Conservation (phyloP, 2,888 invertebrate species). For the Drosophila anomelani region DNA sequence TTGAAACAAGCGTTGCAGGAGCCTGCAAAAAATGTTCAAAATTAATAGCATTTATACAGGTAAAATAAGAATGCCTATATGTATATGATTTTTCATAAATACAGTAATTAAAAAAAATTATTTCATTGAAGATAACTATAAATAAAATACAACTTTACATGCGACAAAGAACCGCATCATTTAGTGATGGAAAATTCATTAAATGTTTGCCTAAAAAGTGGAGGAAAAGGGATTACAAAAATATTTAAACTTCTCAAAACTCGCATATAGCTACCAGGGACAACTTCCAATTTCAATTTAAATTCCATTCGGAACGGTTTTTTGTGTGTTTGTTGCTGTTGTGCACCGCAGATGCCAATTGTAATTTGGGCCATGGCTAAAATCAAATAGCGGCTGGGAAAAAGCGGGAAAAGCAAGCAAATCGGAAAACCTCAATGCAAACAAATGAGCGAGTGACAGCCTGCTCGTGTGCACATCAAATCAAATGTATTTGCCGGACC, state of each 20-base stretch:
- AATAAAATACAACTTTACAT: not conserved
- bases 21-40: too few species aligned
- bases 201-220: not conserved
- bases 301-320: slow-evolving; percentile 35
- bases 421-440: slow-evolving; percentile 51
- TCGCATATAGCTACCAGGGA: not conserved
- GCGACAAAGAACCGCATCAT: not conserved
- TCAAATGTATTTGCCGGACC: slow-evolving; percentile 68
- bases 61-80: not conserved
- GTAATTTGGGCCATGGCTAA: slow-evolving; percentile 35
- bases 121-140: not conserved
- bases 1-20: too few species aligned
- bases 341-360: slow-evolving; percentile 33
- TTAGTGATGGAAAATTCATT: slow-evolving; percentile 2
- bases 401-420: slow-evolving; percentile 58
- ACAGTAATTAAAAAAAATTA: not conserved
- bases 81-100: not conserved
- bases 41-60: too few species aligned
- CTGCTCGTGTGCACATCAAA: slow-evolving; percentile 51
- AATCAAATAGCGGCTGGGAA: slow-evolving; percentile 39
- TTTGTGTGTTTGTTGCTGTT: slow-evolving; percentile 9
- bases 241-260: not conserved
- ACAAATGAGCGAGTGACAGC: slow-evolving; percentile 57
- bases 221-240: not conserved
- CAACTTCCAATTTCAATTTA: slow-evolving; percentile 37